Conservation (phyloP, 1,140 invertebrate genomes). For the Amyelois transitella region DNA sequence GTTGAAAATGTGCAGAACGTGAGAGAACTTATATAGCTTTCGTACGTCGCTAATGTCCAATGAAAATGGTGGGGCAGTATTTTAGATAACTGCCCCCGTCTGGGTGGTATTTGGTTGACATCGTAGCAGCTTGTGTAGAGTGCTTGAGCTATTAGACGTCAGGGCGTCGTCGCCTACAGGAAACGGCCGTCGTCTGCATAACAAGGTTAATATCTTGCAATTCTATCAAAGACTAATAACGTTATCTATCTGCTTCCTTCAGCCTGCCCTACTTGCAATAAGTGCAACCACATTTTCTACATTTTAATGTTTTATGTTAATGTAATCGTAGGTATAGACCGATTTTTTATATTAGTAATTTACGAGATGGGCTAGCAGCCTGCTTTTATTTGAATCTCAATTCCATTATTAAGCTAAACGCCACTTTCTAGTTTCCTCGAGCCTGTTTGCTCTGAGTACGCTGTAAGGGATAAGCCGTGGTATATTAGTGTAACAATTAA, state of each 20-base stretch:
- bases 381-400: too few relatives aligned
- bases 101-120: constrained; percentile 1
- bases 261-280: not conserved
- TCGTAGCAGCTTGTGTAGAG: constrained; percentile 4
- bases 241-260: constrained; percentile 27
- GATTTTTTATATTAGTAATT: too few relatives aligned
- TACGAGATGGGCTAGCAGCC: too few relatives aligned
- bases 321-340: too few relatives aligned
- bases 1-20: too few relatives aligned
- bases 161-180: constrained; percentile 17
- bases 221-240: constrained; percentile 41
- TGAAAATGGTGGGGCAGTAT: not conserved
- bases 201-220: constrained; percentile 44
- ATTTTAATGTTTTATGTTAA: not conserved
- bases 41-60: not conserved
- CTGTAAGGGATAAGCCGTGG: too few relatives aligned
- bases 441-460: too few relatives aligned
- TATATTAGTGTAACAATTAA: too few relatives aligned
- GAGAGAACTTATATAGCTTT: too few relatives aligned
- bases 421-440: too few relatives aligned
- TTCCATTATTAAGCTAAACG: too few relatives aligned
- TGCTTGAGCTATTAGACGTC: constrained; percentile 1
- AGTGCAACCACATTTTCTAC: not conserved
- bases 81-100: not conserved
- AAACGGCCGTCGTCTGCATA: constrained; percentile 34